Base-by-base conservation (phyloP, 2,113 vertebrate species). In the Serilophus lunatus region DNA sequence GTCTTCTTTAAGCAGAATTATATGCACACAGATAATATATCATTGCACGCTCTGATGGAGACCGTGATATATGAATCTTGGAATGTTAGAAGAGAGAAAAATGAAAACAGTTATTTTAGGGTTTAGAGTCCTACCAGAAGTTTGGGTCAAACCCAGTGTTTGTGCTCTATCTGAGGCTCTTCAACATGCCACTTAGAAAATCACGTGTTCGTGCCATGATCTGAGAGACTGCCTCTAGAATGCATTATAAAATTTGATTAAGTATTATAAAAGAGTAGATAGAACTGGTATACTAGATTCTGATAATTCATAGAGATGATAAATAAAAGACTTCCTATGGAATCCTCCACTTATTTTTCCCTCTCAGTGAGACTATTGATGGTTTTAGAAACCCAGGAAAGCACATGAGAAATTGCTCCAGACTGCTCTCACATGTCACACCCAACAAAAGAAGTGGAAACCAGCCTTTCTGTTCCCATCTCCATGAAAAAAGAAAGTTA, bases 1-100 rank as follows among this genome's bases (percentile, higher is more conserved):
- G 95, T 96, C 88, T 96, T 74, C 86, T 87, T 82, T 90, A 95
- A 91, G 92, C 78, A 93, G 82, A 81, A 96, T 91, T 79, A 96
- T 96, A 53, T 71, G 89, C 65, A 82, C 54, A 84, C 65, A 95
- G 91, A 85, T 96, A 94, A 96, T 65, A 82, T 53, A 61, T 42
- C 31, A 77, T 16, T 57, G 71, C 70, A 93, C 56, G 79, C 24
- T 68, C 15, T 93, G 86, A 94, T 51, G 74, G 68, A 97, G 69
- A 96, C 77, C 84, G 81, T 97, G 95, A 95, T 92, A 38, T 31
- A 16, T 23, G 19, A 54, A 93, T 54, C 31, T 96, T 92, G 65
- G 80, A 96, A 83, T 31, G 22, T 80, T 83, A 68, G 72, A 93
- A 87, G 42, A 95, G 17, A 70, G 51, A 91, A 80, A 80, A 83